phyloP scores from a whole-genome alignment of 2,888 invertebrate genomes.

The Tenthredo distinguenda region DNA sequence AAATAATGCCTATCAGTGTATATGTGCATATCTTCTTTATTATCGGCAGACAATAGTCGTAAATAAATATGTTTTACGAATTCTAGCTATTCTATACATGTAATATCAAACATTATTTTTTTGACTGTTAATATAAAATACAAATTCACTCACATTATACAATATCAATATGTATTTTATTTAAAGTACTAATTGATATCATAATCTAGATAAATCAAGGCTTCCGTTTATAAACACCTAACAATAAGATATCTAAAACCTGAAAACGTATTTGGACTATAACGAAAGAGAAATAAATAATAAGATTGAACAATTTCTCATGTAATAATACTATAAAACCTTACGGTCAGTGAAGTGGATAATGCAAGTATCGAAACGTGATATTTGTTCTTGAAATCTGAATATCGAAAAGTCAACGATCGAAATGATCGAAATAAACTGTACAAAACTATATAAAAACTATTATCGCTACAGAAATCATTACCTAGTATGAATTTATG shows the following conservation, averaged over 20 bases:
- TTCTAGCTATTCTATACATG: neutral
- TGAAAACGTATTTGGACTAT: too few species aligned
- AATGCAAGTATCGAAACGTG: neutral
- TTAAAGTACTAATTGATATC: neutral
- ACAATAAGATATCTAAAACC: too few species aligned
- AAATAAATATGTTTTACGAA: neutral
- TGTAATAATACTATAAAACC: neutral
- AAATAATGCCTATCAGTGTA: neutral
- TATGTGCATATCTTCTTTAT: neutral
- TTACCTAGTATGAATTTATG: neutral
- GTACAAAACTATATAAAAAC: neutral
- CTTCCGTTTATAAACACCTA: neutral
- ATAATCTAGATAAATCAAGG: neutral
- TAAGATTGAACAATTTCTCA: too few species aligned
- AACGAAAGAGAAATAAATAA: too few species aligned
- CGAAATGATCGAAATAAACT: neutral
- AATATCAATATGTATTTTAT: neutral
- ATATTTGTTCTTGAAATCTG: neutral
- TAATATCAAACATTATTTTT: neutral
- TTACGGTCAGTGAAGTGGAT: neutral
- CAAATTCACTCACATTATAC: neutral
- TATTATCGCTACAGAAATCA: neutral
- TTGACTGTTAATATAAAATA: neutral
- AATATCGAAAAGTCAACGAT: too few species aligned
- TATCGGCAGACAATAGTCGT: neutral